These are phyloP conservation scores for Crotalus adamanteus DNA, from an alignment of 2,797 vertebrate genomes.

Conservation along the genomic window DNA sequence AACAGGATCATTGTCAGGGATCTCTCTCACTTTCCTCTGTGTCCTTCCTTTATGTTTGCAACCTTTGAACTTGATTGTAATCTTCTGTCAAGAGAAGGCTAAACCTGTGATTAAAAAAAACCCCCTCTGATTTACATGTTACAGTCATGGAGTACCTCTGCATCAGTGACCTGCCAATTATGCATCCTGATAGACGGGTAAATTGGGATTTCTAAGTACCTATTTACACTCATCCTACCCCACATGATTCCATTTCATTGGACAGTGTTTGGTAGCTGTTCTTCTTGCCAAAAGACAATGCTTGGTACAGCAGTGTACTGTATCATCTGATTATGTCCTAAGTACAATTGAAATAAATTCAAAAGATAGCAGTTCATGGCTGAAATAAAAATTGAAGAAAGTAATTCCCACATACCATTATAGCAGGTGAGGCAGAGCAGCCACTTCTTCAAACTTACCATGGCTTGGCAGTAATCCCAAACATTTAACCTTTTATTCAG, in stretches of 20 bases:
- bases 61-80: not conserved
- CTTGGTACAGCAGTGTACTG: not conserved
- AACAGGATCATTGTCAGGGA: not conserved
- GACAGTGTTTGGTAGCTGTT: not conserved
- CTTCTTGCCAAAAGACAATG: not conserved
- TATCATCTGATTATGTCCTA: not conserved
- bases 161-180: not conserved
- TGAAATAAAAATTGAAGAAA: not conserved
- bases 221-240: not conserved
- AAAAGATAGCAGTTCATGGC: not conserved
- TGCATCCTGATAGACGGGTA: not conserved
- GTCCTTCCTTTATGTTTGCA: not conserved
- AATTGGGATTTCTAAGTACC: not conserved
- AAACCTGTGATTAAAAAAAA: not conserved
- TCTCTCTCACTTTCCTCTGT: not conserved
- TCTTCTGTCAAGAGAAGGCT: not conserved
- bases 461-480: not conserved
- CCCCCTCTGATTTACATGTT: not conserved
- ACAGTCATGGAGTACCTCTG: not conserved
- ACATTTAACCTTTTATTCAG: not conserved
- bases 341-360: not conserved
- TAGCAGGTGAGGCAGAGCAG: not conserved
- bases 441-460: not conserved
- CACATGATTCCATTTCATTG: not conserved
- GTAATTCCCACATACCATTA: not conserved